A percentile compares a stretch with the other conserved stretches of the same genome.
Evolutionary conservation across 2,888 invertebrate genomes (phyloP).

Genomic region (Hartigia nigra): DNA sequence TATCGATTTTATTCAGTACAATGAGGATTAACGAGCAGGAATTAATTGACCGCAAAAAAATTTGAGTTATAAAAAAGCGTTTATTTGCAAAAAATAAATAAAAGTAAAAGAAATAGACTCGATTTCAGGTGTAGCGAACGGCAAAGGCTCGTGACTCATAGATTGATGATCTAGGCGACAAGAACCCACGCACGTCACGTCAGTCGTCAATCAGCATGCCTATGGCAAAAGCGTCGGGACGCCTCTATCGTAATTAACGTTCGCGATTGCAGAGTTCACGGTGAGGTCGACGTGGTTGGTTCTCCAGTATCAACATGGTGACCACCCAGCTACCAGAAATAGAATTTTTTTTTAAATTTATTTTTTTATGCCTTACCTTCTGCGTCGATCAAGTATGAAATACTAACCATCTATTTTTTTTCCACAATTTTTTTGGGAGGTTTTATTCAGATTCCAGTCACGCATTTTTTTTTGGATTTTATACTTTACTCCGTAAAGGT

Average conservation of each 20-base stretch:
- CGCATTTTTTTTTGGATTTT: not conserved
- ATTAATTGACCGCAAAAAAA: too few species aligned
- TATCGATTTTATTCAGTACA: too few species aligned
- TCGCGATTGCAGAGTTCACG: not conserved
- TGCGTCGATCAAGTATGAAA: not conserved
- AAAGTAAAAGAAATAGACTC: not conserved
- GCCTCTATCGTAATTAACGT: not conserved
- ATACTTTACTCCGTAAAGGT: not conserved
- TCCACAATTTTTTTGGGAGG: too few species aligned
- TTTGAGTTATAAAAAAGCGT: not conserved
- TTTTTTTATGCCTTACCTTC: not conserved
- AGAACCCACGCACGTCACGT: not conserved
- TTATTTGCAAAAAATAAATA: not conserved
- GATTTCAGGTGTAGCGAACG: not conserved
- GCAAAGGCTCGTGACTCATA: not conserved
- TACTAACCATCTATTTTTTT: not conserved
- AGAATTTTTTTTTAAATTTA: not conserved
- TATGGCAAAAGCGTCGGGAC: not conserved
- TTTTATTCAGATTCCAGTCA: not conserved
- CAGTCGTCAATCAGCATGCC: not conserved
- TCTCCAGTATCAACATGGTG: not conserved
- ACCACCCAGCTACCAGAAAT: not conserved
- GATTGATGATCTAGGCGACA: not conserved
- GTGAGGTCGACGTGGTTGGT: not conserved
- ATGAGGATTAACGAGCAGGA: too few species aligned